Evolutionary conservation across 2,113 vertebrate species (phyloP).

Genomic region (Ceuthmochares aereus): DNA sequence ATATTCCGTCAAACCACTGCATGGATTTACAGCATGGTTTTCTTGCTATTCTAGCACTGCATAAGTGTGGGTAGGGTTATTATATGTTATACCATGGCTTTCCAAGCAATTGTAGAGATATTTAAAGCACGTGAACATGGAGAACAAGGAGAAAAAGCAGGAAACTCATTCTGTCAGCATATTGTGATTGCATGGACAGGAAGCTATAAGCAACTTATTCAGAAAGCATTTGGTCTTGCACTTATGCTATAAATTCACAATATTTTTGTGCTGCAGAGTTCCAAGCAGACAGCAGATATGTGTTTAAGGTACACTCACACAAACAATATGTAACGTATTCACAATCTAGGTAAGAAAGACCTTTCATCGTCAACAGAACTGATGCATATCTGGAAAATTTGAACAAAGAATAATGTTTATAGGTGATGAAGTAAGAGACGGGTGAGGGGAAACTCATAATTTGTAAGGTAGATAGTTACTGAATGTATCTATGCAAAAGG

Average conservation of each 20-base stretch:
- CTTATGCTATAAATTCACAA: not conserved
- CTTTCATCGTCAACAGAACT: not conserved
- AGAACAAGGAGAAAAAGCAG: not conserved
- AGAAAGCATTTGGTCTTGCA: not conserved
- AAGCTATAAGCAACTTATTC: not conserved
- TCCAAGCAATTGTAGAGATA: not conserved
- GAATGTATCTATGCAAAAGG: not conserved
- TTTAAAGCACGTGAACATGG: not conserved
- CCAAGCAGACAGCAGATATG: not conserved
- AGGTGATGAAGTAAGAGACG: not conserved
- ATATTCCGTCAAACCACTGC: not conserved
- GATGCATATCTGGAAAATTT: not conserved
- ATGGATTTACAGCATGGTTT: not conserved
- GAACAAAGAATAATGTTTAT: not conserved
- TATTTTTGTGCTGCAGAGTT: not conserved
- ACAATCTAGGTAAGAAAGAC: not conserved
- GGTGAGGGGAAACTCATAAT: rapidly evolving
- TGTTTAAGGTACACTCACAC: not conserved
- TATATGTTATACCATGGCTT: not conserved
- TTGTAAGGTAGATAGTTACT: not conserved
- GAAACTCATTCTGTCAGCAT: not conserved
- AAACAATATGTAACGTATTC: not conserved
- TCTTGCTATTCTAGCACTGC: not conserved
- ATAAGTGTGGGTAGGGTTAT: not conserved
- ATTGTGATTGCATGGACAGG: not conserved